Percentiles rank a stretch among this genome's conserved stretches.
These are phyloP conservation scores for Cerceris rybyensis DNA, from an alignment of 2,888 invertebrate genomes.

Conservation along the genomic window DNA sequence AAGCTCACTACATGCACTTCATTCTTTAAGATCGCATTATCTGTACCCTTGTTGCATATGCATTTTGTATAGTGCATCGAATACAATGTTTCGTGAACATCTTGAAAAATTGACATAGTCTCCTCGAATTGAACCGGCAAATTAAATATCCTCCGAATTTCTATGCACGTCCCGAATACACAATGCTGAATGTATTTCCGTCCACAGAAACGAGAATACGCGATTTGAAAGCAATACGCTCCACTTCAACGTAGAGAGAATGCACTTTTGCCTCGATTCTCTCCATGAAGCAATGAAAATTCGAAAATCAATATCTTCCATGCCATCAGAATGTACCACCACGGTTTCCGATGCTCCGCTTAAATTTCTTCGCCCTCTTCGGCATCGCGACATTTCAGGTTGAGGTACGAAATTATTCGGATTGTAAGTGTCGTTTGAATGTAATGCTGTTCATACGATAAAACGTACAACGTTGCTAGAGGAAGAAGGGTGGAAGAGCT, in stretches of 20 bases:
- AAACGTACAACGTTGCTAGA: not conserved
- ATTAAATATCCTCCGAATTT: conserved; percentile 48
- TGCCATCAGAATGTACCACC: conserved; percentile 55
- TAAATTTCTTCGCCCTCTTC: conserved; percentile 35
- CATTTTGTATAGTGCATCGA: not conserved
- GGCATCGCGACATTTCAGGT: not conserved
- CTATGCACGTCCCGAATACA: conserved; percentile 16
- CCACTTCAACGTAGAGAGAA: conserved; percentile 36
- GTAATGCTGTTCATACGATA: not conserved
- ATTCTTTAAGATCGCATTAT: not conserved
- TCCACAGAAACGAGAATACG: conserved; percentile 20
- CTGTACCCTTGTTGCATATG: not conserved
- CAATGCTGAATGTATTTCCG: conserved; percentile 10
- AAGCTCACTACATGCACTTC: not conserved
- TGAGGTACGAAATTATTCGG: not conserved
- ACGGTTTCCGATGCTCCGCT: conserved; percentile 43
- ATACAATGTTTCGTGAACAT: conserved; percentile 3
- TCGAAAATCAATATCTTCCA: conserved; percentile 64
- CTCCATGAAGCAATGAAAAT: conserved; percentile 60
- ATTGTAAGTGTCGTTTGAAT: not conserved
- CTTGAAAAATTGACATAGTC: not conserved
- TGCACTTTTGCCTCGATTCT: conserved; percentile 56
- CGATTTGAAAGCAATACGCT: conserved; percentile 54
- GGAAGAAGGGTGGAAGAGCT: not conserved
- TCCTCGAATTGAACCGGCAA: conserved; percentile 13